Evolutionary conservation across 2,113 vertebrate genomes (phyloP).

Genomic region (Brachyistius frenatus): DNA sequence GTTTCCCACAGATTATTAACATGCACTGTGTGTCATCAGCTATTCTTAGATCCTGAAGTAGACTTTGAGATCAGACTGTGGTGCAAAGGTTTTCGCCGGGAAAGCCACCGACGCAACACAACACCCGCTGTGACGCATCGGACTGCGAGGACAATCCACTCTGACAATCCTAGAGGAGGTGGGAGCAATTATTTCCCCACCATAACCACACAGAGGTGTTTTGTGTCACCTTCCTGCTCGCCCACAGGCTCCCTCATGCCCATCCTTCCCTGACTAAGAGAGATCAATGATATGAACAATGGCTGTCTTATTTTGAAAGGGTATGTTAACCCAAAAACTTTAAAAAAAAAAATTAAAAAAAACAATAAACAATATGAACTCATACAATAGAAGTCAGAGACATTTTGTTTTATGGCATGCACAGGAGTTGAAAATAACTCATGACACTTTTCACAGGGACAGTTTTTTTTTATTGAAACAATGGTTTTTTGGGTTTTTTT

Average conservation of each 20-base stretch:
- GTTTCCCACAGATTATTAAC: constrained; percentile 70
- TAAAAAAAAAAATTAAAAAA: neutral
- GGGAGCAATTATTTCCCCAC: constrained; percentile 28
- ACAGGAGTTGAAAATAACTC: too few relatives aligned
- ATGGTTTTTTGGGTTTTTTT: neutral
- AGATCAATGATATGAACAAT: neutral
- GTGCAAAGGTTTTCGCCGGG: constrained; percentile 46
- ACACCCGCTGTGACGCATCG: constrained; percentile 34
- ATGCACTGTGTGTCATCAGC: constrained; percentile 48
- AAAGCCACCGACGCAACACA: constrained; percentile 21
- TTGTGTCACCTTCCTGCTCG: constrained; percentile 10
- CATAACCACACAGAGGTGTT: constrained; percentile 2
- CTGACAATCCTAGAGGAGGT: constrained; percentile 21
- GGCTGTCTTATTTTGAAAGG: neutral
- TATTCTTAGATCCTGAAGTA: constrained; percentile 62
- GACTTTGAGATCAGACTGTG: constrained; percentile 53
- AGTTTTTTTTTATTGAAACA: too few relatives aligned
- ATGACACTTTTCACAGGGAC: too few relatives aligned
- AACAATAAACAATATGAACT: neutral
- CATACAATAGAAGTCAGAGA: too few relatives aligned
- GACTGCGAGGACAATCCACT: constrained; percentile 38
- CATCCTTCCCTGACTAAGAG: neutral
- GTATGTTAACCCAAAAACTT: neutral
- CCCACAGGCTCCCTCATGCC: constrained; percentile 1
- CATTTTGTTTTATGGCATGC: too few relatives aligned